Evolutionary conservation across 64 coral and sea anemone species (phyloP).

Genomic region (Pocillopora damicornis): DNA sequence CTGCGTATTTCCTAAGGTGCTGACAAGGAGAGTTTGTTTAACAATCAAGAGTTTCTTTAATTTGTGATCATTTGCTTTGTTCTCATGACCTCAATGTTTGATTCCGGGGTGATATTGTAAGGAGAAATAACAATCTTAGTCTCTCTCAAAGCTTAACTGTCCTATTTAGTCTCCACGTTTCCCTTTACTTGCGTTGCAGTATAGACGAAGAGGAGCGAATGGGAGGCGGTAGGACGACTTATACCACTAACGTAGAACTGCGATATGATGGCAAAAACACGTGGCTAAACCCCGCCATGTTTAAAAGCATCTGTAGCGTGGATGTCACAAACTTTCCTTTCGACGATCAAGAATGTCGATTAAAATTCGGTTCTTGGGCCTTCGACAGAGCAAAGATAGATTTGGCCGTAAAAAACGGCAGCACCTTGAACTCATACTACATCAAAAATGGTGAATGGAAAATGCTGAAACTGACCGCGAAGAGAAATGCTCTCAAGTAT

Average conservation of each 20-base stretch:
- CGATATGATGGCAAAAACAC: conserved; percentile 50
- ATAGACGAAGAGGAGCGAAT: conserved; percentile 77
- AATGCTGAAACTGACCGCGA: conserved; percentile 1
- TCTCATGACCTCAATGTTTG: too few relatives aligned
- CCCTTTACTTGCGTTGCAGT: conserved; percentile 4
- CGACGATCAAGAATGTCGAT: conserved; percentile 72
- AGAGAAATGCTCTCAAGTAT: conserved; percentile 62
- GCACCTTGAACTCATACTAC: conserved; percentile 60
- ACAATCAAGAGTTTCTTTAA: too few relatives aligned
- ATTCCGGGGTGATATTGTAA: too few relatives aligned
- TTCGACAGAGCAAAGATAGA: conserved; percentile 61
- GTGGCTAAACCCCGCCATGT: conserved; percentile 79
- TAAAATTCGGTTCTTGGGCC: conserved; percentile 86
- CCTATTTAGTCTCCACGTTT: neutral
- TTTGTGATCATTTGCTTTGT: neutral
- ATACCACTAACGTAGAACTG: conserved; percentile 63
- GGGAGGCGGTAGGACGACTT: conserved; percentile 50
- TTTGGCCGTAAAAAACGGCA: conserved; percentile 5
- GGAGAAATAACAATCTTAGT: too few relatives aligned
- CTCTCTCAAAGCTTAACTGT: too few relatives aligned
- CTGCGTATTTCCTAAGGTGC: too few relatives aligned
- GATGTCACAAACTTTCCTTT: conserved; percentile 90
- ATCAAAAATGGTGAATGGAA: conserved; percentile 81
- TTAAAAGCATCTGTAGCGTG: conserved; percentile 71
- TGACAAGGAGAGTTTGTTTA: too few relatives aligned